These are phyloP conservation scores for Podarcis cretensis DNA, from an alignment of 2,113 vertebrate genomes.

Conservation along the genomic window DNA sequence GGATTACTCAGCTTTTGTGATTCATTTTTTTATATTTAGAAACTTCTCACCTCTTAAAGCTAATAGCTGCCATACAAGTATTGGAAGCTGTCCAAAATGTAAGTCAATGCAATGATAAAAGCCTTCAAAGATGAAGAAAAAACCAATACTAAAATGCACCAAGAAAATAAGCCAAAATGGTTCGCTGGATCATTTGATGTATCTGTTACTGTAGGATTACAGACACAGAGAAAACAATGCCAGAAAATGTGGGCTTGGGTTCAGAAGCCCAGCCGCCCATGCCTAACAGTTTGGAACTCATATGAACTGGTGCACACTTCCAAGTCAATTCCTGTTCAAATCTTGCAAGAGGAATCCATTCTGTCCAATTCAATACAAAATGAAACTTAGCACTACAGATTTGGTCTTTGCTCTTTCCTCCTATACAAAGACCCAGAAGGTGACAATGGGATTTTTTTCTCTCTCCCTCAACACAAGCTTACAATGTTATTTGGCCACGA, in stretches of 20 bases:
- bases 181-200: background rate
- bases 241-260: background rate
- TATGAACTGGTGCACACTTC: background rate
- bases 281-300: background rate
- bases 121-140: background rate
- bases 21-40: slow-evolving; percentile 20
- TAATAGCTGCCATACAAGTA: background rate
- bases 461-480: background rate
- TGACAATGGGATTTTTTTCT: background rate
- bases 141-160: background rate
- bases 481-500: too few relatives aligned
- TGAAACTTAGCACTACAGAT: background rate
- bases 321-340: background rate
- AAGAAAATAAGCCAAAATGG: background rate
- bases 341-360: background rate
- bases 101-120: background rate
- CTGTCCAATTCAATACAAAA: background rate
- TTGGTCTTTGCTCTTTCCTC: background rate
- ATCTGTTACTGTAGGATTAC: background rate
- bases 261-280: background rate
- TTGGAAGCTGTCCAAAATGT: background rate
- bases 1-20: background rate
- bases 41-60: slow-evolving; percentile 5
- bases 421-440: background rate
- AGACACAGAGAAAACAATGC: background rate